Base-by-base conservation (phyloP, 2,113 vertebrate species). In the Perccottus glenii region DNA sequence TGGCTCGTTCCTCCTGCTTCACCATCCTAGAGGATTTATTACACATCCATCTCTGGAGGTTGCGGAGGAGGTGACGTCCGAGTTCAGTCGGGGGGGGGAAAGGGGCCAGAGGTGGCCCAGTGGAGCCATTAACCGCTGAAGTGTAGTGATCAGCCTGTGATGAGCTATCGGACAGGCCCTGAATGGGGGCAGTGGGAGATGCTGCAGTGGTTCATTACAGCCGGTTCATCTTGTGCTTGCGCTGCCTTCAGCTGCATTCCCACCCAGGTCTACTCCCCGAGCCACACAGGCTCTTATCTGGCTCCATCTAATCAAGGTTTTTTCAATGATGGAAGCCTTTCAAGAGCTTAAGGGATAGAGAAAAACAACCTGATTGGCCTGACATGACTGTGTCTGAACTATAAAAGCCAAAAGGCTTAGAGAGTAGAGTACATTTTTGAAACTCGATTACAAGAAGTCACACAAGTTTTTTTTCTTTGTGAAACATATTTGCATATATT, bases 81-180 rank as follows among this genome's bases (percentile, higher is more conserved):
- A 57, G 63, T 59, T 65, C 60, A 59, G 62, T 5, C 52, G 36
- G 12, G 38, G 12, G 57, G 35, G 56, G n/a, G 40, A 47, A 12
- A 5, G 1, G 46, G 44, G 32, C 33, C 15, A 2, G 52, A 78
- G 9, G 48, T 50, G 57, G 57, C 78, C 81, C 79, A 9, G 51
- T 9, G 70, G 82, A 71, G 81, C 72, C 64, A 82, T 87, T 84
- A 88, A 73, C 63, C 53, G 71, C 36, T 36, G 68, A 57, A 79
- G 80, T 74, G 77, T 64, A 85, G 64, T 64, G 81, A 88, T 90
- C 77, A 80, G 79, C 33, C 56, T 53, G 66, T 83, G 84, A 88
- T 89, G 84, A 87, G 78, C 77, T 78, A 78, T 70, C 27, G 60
- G 82, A 84, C 60, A 57, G 73, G 32, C 48, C 50, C 69, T 38